These are phyloP conservation scores for Achroia grisella DNA, from an alignment of 1,140 invertebrate genomes.

Conservation along the genomic window DNA sequence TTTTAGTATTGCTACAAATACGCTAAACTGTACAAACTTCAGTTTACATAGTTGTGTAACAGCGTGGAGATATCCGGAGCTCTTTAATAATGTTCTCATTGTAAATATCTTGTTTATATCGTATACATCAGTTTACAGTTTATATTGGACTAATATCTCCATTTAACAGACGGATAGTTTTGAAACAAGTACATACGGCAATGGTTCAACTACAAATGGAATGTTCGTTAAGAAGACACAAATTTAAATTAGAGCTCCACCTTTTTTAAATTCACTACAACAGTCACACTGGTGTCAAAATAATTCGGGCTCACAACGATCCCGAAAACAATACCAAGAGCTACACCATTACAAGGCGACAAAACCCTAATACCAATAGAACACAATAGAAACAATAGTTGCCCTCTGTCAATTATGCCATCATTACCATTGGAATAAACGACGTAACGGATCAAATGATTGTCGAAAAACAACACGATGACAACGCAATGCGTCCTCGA, in stretches of 20 bases:
- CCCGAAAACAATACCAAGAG: slow-evolving; percentile 55
- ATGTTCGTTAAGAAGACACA: slow-evolving; percentile 9
- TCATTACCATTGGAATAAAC: slow-evolving; percentile 71
- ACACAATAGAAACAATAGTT: slow-evolving; percentile 71
- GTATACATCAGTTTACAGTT: too few relatives aligned
- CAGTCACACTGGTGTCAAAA: slow-evolving; percentile 42
- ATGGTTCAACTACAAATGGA: background rate
- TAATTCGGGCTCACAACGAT: slow-evolving; percentile 42
- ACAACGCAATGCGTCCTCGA: slow-evolving; percentile 24
- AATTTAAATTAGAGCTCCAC: slow-evolving; percentile 43
- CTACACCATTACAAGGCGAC: slow-evolving; percentile 66
- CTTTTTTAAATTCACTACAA: slow-evolving; percentile 51
- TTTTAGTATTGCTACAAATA: too few relatives aligned
- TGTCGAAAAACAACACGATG: slow-evolving; percentile 51
- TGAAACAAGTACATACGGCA: background rate
- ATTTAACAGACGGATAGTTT: too few relatives aligned
- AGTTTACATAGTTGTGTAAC: too few relatives aligned
- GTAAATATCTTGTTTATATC: too few relatives aligned
- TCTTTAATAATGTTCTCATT: too few relatives aligned
- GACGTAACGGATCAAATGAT: slow-evolving; percentile 60
- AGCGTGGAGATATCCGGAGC: too few relatives aligned
- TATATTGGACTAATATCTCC: too few relatives aligned
- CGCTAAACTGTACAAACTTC: too few relatives aligned
- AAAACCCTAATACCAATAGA: slow-evolving; percentile 68
- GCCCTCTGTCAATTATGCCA: slow-evolving; percentile 71